phyloP scores from a whole-genome alignment of 1,140 invertebrate species.

The Halesus radiatus region DNA sequence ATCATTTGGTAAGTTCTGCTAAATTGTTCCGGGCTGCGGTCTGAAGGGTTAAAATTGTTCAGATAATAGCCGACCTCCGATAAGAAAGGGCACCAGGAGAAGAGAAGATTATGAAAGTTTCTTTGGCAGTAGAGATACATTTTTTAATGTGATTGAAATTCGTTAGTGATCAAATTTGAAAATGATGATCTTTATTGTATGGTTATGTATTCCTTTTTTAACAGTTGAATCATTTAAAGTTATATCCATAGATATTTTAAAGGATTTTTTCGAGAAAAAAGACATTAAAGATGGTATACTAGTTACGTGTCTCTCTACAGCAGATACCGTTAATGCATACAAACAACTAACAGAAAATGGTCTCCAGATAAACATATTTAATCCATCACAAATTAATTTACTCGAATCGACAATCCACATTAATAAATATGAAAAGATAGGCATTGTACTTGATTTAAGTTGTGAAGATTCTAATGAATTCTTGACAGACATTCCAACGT shows the following conservation, averaged over 20 bases:
- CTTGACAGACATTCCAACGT: conserved; percentile 35
- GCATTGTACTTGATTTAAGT: conserved; percentile 41
- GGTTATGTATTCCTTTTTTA: neutral
- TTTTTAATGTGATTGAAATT: too few relatives aligned
- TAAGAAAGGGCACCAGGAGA: too few relatives aligned
- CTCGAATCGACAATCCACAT: neutral
- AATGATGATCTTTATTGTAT: neutral
- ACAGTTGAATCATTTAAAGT: neutral
- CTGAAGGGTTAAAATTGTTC: too few relatives aligned
- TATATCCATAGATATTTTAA: conserved; percentile 8
- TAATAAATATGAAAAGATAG: conserved; percentile 32
- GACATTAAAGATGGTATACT: conserved; percentile 38
- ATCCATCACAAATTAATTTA: neutral
- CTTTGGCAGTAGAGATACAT: too few relatives aligned
- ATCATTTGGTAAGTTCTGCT: too few relatives aligned
- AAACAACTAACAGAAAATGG: conserved; percentile 10
- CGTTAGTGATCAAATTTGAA: neutral
- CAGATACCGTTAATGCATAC: neutral
- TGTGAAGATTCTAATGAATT: conserved; percentile 41
- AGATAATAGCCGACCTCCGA: too few relatives aligned
- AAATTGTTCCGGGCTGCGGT: too few relatives aligned
- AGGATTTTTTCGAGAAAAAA: conserved; percentile 32
- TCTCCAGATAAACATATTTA: conserved; percentile 19
- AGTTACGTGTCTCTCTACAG: conserved; percentile 2
- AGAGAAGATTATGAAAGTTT: too few relatives aligned